Evolutionary conservation across 2,113 vertebrate species (phyloP).

Genomic region (Ailuropoda melanoleuca): DNA sequence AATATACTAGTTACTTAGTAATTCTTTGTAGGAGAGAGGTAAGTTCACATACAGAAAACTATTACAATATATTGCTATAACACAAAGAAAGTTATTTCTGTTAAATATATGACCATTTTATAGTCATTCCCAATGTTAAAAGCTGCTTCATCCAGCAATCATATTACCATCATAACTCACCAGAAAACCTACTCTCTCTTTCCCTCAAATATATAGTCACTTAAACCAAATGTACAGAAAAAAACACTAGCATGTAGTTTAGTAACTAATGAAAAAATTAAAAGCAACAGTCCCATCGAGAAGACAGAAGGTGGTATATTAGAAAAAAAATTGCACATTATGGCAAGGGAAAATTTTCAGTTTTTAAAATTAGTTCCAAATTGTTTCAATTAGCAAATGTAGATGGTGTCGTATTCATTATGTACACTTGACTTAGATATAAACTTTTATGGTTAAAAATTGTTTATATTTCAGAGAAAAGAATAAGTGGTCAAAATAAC

Average conservation of each 20-base stretch:
- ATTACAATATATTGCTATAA: slow-evolving; percentile 50
- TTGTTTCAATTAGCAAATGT: slow-evolving; percentile 31
- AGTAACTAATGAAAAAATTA: slow-evolving; percentile 38
- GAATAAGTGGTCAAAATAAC: not conserved
- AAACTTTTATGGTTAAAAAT: not conserved
- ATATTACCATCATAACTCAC: slow-evolving; percentile 14
- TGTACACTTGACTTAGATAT: not conserved
- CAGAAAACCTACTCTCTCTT: not conserved
- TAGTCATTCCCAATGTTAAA: slow-evolving; percentile 18
- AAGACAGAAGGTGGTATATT: not conserved
- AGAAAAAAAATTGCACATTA: not conserved
- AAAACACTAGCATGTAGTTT: not conserved
- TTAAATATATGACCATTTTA: slow-evolving; percentile 46
- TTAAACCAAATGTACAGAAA: not conserved
- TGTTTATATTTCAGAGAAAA: slow-evolving; percentile 20
- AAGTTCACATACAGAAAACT: slow-evolving; percentile 1
- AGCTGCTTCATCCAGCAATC: not conserved
- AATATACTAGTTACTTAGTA: slow-evolving; percentile 34
- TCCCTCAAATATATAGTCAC: not conserved
- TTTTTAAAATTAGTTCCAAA: slow-evolving; percentile 40
- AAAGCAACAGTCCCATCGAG: slow-evolving; percentile 5
- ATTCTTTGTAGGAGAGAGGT: slow-evolving; percentile 23
- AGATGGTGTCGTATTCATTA: not conserved
- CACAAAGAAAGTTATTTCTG: slow-evolving; percentile 41
- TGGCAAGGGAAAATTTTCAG: not conserved